Evolutionary conservation across 2,888 invertebrate species (phyloP), one percentile per base, ranked within the genome.

Genomic region (Ormyrus rosae): DNA sequence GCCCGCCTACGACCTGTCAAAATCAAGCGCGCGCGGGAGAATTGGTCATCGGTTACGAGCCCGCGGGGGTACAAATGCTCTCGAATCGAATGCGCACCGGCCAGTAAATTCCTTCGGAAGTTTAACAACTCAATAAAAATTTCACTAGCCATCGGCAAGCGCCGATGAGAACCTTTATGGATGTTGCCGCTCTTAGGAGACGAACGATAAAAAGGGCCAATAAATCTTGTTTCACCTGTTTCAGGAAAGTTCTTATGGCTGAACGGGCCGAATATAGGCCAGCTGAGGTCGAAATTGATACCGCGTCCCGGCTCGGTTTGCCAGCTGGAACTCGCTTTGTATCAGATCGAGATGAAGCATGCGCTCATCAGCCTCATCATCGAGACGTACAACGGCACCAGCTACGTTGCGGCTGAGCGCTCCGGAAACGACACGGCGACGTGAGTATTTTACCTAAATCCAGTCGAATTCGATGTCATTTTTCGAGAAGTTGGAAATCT

Each of bases 161-260:
- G 34, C 34, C 34, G 34, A 34, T 34, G 34, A 34, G 34, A 34
- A 34, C 34, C 34, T 34, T 34, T 34, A 34, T 4, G 34, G 34
- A 34, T 0, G 34, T 4, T 34, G 13, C 11, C 10, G 5, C 71
- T 34, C 11, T 19, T 6, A 45, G 2, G n/a, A 58, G 13, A 58
- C 11, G 13, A n/a, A 58, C 6, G n/a, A 13, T 58, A 53, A 58
- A 53, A 58, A 11, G 13, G 19, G 3, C 5, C 53, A 4, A 11
- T n/a, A 2, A 0, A 46, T 13, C 13, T 0, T 45, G 8, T 13
- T 6, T 53, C 6, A 19, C 34, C 11, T 34, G 13, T 46, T 51
- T 8, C 92, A 96, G 96, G 96, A 53, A 95, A 95, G 88, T 97
- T 96, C 89, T 92, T 97, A 48, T 94, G 96, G 87, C 92, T 95